Conservation (phyloP, 2,888 invertebrate species). For the Hyposoter didymator region DNA sequence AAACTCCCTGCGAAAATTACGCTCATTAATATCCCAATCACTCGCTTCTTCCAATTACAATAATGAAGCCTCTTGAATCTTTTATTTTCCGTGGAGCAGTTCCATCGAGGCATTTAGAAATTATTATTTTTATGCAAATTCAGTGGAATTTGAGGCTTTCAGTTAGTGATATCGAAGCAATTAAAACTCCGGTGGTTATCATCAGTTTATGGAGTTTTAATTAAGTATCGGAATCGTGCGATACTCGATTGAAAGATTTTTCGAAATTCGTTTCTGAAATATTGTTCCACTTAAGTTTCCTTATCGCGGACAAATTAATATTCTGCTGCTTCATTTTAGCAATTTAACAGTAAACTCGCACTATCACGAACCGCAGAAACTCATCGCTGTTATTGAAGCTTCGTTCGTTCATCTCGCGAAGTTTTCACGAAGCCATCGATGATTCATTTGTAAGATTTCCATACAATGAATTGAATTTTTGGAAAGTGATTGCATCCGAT, state of each 20-base stretch:
- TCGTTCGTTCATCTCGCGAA: constrained; percentile 3
- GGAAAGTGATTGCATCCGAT: constrained; percentile 29
- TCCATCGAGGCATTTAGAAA: neutral
- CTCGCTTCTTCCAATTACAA: neutral
- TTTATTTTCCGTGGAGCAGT: neutral
- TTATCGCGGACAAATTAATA: neutral
- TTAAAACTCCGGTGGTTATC: neutral
- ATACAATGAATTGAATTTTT: constrained; percentile 41
- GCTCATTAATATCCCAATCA: neutral
- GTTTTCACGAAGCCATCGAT: constrained; percentile 16
- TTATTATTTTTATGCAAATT: neutral
- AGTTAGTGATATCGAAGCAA: neutral
- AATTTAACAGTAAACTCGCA: neutral
- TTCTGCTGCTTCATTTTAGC: neutral
- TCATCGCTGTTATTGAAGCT: neutral
- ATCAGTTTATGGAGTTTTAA: neutral
- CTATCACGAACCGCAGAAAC: neutral
- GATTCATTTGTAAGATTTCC: constrained; percentile 27
- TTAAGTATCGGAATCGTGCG: neutral
- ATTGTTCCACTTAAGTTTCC: neutral
- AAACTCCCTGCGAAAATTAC: neutral
- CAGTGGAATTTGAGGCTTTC: neutral
- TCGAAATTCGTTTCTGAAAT: neutral
- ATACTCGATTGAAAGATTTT: neutral
- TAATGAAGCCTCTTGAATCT: neutral